A percentile compares a stretch with the other conserved stretches of the same genome.
Conservation (phyloP, 2,888 invertebrate genomes). For the Oscheius sp. region DNA sequence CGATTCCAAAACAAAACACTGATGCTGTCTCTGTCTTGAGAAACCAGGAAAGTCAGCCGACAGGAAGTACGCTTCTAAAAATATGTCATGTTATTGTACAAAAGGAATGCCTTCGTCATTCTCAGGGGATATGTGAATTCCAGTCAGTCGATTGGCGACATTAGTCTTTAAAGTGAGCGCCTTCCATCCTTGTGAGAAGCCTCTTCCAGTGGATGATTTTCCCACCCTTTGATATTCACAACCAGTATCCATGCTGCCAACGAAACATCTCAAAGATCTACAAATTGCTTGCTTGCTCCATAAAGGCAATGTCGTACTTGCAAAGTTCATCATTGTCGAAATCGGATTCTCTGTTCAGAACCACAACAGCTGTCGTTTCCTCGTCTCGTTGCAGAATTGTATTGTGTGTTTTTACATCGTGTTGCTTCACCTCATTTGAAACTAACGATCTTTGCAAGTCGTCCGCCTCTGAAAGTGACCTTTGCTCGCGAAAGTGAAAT, state of each 20-base stretch:
- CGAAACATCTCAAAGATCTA: constrained; percentile 53
- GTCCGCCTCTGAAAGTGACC: constrained; percentile 3
- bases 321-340: constrained; percentile 25
- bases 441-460: constrained; percentile 21
- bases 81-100: not conserved
- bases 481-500: not conserved
- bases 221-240: constrained; percentile 58
- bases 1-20: constrained; percentile 59
- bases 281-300: not conserved
- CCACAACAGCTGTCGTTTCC: constrained; percentile 6
- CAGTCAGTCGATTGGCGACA: constrained; percentile 55
- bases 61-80: constrained; percentile 49
- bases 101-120: constrained; percentile 32
- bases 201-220: constrained; percentile 52
- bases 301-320: not conserved
- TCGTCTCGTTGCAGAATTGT: constrained; percentile 4
- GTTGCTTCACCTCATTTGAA: constrained; percentile 29
- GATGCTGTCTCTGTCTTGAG: constrained; percentile 16
- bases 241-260: constrained; percentile 43
- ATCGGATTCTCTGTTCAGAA: constrained; percentile 18
- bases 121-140: constrained; percentile 52
- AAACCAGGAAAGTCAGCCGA: constrained; percentile 57
- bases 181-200: constrained; percentile 53
- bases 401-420: constrained; percentile 12
- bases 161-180: constrained; percentile 38